phyloP scores from a whole-genome alignment of 2,888 invertebrate genomes.

The Magallana nippona region DNA sequence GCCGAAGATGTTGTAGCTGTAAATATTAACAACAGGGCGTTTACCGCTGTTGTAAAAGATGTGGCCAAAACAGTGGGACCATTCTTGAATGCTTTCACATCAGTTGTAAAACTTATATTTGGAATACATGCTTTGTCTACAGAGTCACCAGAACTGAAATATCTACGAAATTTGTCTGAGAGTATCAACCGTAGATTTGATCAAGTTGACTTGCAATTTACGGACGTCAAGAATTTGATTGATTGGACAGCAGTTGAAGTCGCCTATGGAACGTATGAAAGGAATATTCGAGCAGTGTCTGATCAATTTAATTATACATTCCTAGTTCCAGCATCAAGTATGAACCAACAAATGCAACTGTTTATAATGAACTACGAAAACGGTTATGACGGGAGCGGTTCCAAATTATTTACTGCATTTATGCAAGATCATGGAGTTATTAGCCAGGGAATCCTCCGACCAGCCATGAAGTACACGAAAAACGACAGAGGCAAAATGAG shows the following conservation, averaged over 20 bases:
- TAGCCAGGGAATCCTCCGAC: neutral
- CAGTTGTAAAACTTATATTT: neutral
- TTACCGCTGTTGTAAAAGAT: neutral
- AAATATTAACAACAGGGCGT: neutral
- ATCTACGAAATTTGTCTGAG: neutral
- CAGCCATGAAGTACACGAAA: neutral
- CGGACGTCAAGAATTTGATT: neutral
- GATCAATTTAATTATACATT: neutral
- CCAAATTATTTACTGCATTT: conserved; percentile 8
- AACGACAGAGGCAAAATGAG: neutral
- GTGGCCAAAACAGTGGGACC: neutral
- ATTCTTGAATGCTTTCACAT: neutral
- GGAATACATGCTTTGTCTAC: neutral
- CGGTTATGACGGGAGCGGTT: neutral
- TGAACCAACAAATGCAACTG: neutral
- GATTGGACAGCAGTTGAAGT: neutral
- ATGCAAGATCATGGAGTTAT: neutral
- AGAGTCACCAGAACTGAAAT: neutral
- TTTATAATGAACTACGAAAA: neutral
- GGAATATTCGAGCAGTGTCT: neutral
- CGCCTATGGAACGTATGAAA: neutral
- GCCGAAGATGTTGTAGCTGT: neutral
- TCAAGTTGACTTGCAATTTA: neutral
- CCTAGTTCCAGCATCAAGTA: neutral
- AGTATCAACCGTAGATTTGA: conserved; percentile 9